Percentiles rank a stretch among this genome's conserved stretches.
phyloP scores from a whole-genome alignment of 2,888 invertebrate genomes.

The Boloria selene region DNA sequence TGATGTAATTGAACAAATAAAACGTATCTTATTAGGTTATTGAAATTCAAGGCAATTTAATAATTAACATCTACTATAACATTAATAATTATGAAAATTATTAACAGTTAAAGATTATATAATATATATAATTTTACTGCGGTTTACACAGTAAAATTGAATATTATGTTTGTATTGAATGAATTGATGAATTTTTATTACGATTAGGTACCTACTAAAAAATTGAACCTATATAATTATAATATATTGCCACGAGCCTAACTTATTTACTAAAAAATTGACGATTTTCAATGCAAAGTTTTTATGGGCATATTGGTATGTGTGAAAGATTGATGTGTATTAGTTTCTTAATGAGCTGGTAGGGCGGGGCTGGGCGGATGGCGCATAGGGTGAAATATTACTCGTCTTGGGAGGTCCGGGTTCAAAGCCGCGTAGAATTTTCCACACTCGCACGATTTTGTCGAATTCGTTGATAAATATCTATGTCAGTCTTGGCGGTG shows the following conservation, averaged over 20 bases:
- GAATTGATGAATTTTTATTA: too few species aligned
- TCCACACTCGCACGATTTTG: conserved; percentile 81
- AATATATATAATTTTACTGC: too few species aligned
- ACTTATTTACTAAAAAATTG: conserved; percentile 18
- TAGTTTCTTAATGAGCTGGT: conserved; percentile 74
- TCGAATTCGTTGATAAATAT: conserved; percentile 76
- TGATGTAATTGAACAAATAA: background rate
- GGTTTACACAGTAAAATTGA: too few species aligned
- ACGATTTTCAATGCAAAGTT: conserved; percentile 34
- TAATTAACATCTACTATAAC: too few species aligned
- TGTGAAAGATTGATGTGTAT: conserved; percentile 70
- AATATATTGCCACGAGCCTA: background rate
- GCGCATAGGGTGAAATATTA: conserved; percentile 73
- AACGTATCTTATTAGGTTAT: too few species aligned
- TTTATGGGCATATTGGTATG: conserved; percentile 43
- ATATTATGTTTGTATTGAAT: too few species aligned
- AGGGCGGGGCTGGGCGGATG: conserved; percentile 64
- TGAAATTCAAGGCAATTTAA: too few species aligned
- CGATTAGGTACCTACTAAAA: too few species aligned
- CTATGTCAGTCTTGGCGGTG: conserved; percentile 56
- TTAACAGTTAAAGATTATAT: too few species aligned
- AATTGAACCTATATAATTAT: background rate
- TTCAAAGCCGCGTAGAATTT: conserved; percentile 67
- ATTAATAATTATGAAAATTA: too few species aligned
- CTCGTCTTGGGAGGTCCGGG: conserved; percentile 76